Conservation (phyloP, 2,797 vertebrate genomes). For the Pseudochaenichthys georgianus region DNA sequence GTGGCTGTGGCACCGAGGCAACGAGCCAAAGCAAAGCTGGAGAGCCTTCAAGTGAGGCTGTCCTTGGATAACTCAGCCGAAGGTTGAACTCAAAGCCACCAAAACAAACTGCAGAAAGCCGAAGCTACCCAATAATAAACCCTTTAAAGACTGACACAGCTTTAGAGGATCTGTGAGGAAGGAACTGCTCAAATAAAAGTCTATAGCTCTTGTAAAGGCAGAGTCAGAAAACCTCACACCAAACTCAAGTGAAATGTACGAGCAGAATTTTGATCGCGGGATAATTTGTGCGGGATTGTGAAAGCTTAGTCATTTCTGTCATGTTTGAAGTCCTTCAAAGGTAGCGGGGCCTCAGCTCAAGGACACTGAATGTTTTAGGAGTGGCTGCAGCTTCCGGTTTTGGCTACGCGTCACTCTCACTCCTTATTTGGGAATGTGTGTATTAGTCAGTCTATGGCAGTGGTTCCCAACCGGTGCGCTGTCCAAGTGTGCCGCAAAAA, state of each 20-base stretch:
- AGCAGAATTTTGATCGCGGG: too few species aligned
- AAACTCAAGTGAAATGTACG: too few species aligned
- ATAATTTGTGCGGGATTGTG: too few species aligned
- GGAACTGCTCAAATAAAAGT: slow-evolving; percentile 1
- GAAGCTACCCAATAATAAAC: neutral
- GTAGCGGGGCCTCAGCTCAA: slow-evolving; percentile 9
- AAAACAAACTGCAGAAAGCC: slow-evolving; percentile 24
- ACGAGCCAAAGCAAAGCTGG: slow-evolving; percentile 47
- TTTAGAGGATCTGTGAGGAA: neutral
- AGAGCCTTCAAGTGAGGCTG: slow-evolving; percentile 42
- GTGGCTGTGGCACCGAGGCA: slow-evolving; percentile 40
- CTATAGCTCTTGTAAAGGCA: neutral
- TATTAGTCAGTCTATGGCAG: too few species aligned
- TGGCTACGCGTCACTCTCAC: too few species aligned
- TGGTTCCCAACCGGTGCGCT: too few species aligned
- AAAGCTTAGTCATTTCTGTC: neutral
- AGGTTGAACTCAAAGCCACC: slow-evolving; percentile 39
- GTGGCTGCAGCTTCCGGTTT: too few species aligned
- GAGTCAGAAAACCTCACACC: too few species aligned
- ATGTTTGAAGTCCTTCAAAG: slow-evolving; percentile 1
- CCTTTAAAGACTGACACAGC: neutral
- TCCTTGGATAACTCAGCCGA: slow-evolving; percentile 50
- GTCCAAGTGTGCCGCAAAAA: too few species aligned
- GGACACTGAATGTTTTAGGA: neutral
- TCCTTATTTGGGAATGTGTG: too few species aligned